Evolutionary conservation across 2,888 invertebrate species (phyloP), one percentile per base, ranked within the genome.

Genomic region (Cerastoderma edule): DNA sequence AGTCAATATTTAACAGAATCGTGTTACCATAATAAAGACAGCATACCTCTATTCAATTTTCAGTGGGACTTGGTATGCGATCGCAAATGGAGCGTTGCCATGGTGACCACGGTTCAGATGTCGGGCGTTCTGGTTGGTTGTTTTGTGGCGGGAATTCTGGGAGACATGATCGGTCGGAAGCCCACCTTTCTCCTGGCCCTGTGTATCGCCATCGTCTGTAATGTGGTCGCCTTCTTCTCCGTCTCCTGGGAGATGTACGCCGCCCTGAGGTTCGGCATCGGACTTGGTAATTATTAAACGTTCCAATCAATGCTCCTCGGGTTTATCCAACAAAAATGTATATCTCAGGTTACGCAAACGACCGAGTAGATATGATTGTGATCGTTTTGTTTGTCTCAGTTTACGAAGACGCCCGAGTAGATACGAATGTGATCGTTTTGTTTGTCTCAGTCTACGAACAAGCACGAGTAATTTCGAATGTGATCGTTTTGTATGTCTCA

Each of bases 221-320:
- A 85, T 33, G 46, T 83, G 8, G 56, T 80, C 1, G 78, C 81
- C 0, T 83, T 81, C n/a, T 86, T 87, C 73, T 84, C 87, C 3
- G 67, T 75, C 8, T 77, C 71, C 66, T 88, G 87, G 87, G 74
- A 85, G 64, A 85, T 89, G 83, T 89, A 86, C 56, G 83, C 85
- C 0, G 81, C 63, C 8, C 48, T 86, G 0, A 56, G 85, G 3
- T 85, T 84, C 64, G 24, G 84, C 19, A 72, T 85, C 24, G 88
- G 86, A 10, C 66, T 85, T 24, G 78, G 75, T 24, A 70, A 24
- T n/a, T n/a, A n/a, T n/a, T n/a, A n/a, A n/a, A n/a, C n/a, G n/a
- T n/a, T n/a, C n/a, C n/a, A n/a, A n/a, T n/a, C n/a, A n/a, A n/a
- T n/a, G n/a, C n/a, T n/a, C n/a, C n/a, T n/a, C n/a, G n/a, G n/a